Base-by-base conservation (phyloP, 2,797 vertebrate species). In the Paratrypauchen microcephalus region DNA sequence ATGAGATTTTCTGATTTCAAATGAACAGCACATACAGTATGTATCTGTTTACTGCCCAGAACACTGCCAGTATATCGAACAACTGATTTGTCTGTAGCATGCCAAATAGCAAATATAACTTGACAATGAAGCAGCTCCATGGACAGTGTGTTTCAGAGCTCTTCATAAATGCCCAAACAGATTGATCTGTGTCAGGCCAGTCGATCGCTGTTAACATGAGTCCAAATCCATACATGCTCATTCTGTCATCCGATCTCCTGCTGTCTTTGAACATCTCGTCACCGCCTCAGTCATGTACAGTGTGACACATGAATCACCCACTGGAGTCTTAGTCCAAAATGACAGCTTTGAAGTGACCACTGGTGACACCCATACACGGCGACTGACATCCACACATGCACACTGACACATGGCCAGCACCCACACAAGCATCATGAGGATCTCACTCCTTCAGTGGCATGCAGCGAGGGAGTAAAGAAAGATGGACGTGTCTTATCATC, bases 281-380 rank as follows among this genome's bases (percentile, higher is more conserved):
- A 41, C 57, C 67, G 60, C 73, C 71, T 69, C 68, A 69, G 69
- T 70, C 75, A 73, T 74, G 58, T 72, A 21, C 32, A 62, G 59
- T 71, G 78, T 80, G 86, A 86, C 79, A 83, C 75, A 71, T 78
- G 71, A 77, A 58, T 82, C 74, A 75, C 68, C 62, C 74, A 66
- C 66, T 7, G 47, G 19, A 66, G 59, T 69, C 70, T 73, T 57
- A 21, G 58, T 74, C 69, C 12, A n/a, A 67, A 58, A 77, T 80
- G 84, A 82, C 75, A 80, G 54, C n/a, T 52, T 18, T 23, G 57
- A 16, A 13, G 64, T 70, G 80, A 69, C 78, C 80, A 26, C 75
- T 72, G 69, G 21, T 47, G 61, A 75, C 81, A 62, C 82, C 70
- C 79, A 70, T 78, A 2, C 55, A 4, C 58, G 56, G 62, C 73